Percentiles rank a stretch among this genome's conserved stretches.
Conservation (phyloP, 1,140 invertebrate species). For the Habropoda laboriosa region DNA sequence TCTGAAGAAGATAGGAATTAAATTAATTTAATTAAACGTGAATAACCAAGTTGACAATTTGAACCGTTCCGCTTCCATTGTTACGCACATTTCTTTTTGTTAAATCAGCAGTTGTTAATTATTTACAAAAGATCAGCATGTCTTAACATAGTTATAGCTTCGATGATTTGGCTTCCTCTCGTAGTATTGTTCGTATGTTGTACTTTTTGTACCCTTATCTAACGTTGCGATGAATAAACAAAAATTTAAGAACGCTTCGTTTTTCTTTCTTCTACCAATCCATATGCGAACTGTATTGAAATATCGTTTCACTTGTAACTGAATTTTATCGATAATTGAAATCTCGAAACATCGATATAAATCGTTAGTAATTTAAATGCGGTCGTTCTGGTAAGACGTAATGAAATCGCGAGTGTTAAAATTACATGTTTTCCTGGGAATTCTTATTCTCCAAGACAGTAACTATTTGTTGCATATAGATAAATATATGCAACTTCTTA, state of each 20-base stretch:
- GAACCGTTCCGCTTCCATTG: slow-evolving; percentile 21
- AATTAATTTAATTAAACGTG: neutral
- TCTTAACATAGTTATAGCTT: neutral
- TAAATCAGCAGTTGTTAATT: slow-evolving; percentile 8
- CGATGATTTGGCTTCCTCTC: slow-evolving; percentile 46
- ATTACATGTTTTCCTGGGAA: too few species aligned
- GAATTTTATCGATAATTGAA: neutral
- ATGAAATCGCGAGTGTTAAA: too few species aligned
- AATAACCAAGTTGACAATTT: neutral
- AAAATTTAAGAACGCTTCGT: neutral
- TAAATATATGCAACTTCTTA: too few species aligned
- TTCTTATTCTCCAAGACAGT: too few species aligned
- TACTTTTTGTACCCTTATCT: slow-evolving; percentile 44
- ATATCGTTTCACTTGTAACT: neutral
- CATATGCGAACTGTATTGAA: neutral
- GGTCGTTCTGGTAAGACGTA: neutral
- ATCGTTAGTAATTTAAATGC: neutral
- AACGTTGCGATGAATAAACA: slow-evolving; percentile 45
- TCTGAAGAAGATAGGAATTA: neutral
- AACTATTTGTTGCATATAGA: too few species aligned
- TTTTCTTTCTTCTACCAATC: neutral
- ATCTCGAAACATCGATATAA: neutral
- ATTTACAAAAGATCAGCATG: slow-evolving; percentile 19
- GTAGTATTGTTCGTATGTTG: slow-evolving; percentile 28
- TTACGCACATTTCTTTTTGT: slow-evolving; percentile 24